Evolutionary conservation across 1,140 invertebrate species (phyloP).

Genomic region (Gyrodactylus bullatarudis): DNA sequence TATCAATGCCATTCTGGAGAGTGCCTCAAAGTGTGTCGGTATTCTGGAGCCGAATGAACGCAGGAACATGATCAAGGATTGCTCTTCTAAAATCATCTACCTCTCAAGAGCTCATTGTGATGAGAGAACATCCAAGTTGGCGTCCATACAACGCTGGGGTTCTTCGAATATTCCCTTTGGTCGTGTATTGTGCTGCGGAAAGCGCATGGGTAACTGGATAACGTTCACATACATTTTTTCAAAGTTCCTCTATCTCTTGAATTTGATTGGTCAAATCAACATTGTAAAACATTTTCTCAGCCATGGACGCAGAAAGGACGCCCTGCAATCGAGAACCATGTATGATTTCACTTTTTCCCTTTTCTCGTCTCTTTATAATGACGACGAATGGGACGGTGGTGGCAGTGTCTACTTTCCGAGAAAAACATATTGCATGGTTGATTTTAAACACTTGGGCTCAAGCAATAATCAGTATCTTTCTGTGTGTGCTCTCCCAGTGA

Average conservation of each 20-base stretch:
- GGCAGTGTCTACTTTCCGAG: neutral
- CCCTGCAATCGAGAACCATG: neutral
- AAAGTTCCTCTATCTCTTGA: constrained; percentile 13
- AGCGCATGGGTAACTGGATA: constrained; percentile 14
- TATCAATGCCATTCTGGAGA: neutral
- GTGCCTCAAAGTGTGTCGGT: neutral
- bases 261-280: constrained; percentile 12
- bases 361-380: neutral
- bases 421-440: neutral
- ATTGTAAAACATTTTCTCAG: constrained; percentile 13
- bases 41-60: neutral
- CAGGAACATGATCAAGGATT: neutral
- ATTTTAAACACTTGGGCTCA: neutral
- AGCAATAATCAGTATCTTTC: neutral
- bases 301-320: neutral
- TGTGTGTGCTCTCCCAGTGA: neutral
- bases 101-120: neutral
- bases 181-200: constrained; percentile 6
- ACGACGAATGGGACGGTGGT: neutral
- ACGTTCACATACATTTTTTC: constrained; percentile 14
- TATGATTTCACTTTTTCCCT: neutral
- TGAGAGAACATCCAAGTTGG: neutral
- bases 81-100: neutral
- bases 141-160: neutral
- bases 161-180: neutral